Base-by-base conservation (phyloP, 2,888 invertebrate species). In the Sphaeridia pumilis region DNA sequence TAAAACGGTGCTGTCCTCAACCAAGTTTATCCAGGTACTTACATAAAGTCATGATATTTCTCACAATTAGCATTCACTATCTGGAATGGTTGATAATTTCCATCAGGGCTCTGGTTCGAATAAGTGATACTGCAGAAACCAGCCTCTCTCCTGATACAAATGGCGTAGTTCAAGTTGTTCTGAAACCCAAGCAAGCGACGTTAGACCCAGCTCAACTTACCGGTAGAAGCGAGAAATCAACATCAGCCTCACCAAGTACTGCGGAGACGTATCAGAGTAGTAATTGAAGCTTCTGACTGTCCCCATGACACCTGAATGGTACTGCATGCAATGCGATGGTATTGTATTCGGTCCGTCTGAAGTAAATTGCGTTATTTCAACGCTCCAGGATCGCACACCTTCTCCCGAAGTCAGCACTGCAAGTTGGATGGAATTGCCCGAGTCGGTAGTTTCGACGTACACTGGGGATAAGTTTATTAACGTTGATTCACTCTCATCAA, bases 91-190 rank as follows among this genome's bases (percentile, higher is more conserved):
- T 72, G 72, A 54, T 75, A 74, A n/a, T 72, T 69, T 24, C 74
- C 74, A 46, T 73, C 59, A 3, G 60, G 59, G 4, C 56, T 58
- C n/a, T 51, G 41, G 46, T 63, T 63, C 14, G 54, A 46, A 38
- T 55, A 85, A 0, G 79, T 80, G 14, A 84, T 72, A 43, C 78
- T 78, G 68, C 84, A 85, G 48, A 77, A 77, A 26, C 77, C 78
- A 28, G 75, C 69, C 27, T 73, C 73, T 55, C 81, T 76, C 63
- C 76, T 70, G 58, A 84, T 77, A 67, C 84, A 85, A 59, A 84
- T 80, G 1, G 80, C 83, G 67, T 85, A 85, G 67, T 85, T 84
- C 3, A 84, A 69, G 68, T 84, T 83, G 66, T 84, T 85, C 84
- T 84, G 68, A 27, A 77, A 41, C 24, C 24, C 22, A 47, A 49